A percentile compares a stretch with the other conserved stretches of the same genome.
Conservation (phyloP, 2,113 vertebrate genomes). For the Rutilus rutilus region DNA sequence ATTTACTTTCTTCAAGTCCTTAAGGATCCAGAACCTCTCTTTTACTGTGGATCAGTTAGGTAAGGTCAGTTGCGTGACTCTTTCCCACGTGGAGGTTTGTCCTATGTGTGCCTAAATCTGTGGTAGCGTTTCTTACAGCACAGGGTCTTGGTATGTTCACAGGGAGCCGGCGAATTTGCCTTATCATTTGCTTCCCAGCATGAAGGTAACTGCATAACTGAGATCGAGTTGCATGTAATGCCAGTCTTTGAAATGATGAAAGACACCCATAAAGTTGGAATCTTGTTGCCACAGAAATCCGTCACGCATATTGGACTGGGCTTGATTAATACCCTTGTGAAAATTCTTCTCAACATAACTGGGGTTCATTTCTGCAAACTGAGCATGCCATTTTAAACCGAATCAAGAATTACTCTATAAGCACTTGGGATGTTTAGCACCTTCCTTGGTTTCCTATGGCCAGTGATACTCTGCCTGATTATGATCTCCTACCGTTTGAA, state of each 20-base stretch:
- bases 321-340: slow-evolving; percentile 47
- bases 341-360: slow-evolving; percentile 39
- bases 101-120: not conserved
- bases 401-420: slow-evolving; percentile 21
- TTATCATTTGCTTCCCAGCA: slow-evolving; percentile 17
- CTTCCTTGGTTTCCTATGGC: slow-evolving; percentile 33
- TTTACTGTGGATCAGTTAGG: not conserved
- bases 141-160: not conserved
- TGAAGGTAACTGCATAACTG: slow-evolving; percentile 36
- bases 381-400: slow-evolving; percentile 23
- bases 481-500: not conserved
- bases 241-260: slow-evolving; percentile 51
- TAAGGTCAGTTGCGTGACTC: not conserved
- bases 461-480: slow-evolving; percentile 1
- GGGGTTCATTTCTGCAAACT: slow-evolving; percentile 35
- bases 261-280: slow-evolving; percentile 46
- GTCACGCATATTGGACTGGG: slow-evolving; percentile 52
- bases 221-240: slow-evolving; percentile 31
- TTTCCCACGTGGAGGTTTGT: not conserved
- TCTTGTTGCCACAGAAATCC: slow-evolving; percentile 37
- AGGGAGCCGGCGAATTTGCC: slow-evolving; percentile 7
- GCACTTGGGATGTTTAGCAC: slow-evolving; percentile 8
- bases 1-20: too few relatives aligned
- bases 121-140: not conserved
- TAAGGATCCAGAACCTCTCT: not conserved